Percentiles rank a stretch among this genome's conserved stretches.
phyloP scores from a whole-genome alignment of 2,113 vertebrate genomes.

The Monopterus albus region DNA sequence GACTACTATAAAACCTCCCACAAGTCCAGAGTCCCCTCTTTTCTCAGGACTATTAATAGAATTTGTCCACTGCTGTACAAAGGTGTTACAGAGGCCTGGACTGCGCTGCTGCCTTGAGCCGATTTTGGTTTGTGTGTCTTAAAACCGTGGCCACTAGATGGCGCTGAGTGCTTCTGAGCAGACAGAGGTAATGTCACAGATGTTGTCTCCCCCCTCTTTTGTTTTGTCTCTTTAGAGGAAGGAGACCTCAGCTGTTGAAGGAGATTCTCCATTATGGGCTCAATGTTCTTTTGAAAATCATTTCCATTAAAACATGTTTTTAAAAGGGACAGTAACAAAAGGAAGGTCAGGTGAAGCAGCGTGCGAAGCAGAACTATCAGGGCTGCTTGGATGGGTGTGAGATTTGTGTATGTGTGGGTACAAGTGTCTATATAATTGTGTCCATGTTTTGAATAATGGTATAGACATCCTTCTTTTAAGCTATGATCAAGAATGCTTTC shows the following conservation, averaged over 20 bases:
- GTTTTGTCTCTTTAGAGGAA: slow-evolving; percentile 80
- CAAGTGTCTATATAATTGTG: slow-evolving; percentile 63
- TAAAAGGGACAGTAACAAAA: slow-evolving; percentile 83
- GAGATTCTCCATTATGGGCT: slow-evolving; percentile 86
- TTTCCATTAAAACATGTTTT: slow-evolving; percentile 87
- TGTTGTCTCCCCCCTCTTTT: slow-evolving; percentile 83
- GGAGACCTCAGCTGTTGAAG: slow-evolving; percentile 87
- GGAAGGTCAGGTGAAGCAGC: slow-evolving; percentile 85
- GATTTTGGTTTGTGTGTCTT: slow-evolving; percentile 27
- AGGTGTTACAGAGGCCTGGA: slow-evolving; percentile 11
- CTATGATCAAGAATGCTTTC: slow-evolving; percentile 59
- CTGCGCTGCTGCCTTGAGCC: slow-evolving; percentile 10
- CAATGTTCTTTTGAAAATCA: slow-evolving; percentile 88
- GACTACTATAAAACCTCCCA: no score
- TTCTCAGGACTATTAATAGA: no score
- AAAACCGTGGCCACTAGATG: slow-evolving; percentile 73
- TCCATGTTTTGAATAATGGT: slow-evolving; percentile 71
- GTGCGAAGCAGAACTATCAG: slow-evolving; percentile 75
- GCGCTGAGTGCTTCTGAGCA: slow-evolving; percentile 52
- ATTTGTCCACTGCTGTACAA: slow-evolving; percentile 19
- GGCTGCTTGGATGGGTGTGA: slow-evolving; percentile 71
- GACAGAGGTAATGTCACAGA: slow-evolving; percentile 80
- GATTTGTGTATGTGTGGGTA: slow-evolving; percentile 30
- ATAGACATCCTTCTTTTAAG: slow-evolving; percentile 67
- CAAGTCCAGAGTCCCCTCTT: no score